Conservation (phyloP, 2,888 invertebrate genomes). For the Amblyjoppa fuscipennis region DNA sequence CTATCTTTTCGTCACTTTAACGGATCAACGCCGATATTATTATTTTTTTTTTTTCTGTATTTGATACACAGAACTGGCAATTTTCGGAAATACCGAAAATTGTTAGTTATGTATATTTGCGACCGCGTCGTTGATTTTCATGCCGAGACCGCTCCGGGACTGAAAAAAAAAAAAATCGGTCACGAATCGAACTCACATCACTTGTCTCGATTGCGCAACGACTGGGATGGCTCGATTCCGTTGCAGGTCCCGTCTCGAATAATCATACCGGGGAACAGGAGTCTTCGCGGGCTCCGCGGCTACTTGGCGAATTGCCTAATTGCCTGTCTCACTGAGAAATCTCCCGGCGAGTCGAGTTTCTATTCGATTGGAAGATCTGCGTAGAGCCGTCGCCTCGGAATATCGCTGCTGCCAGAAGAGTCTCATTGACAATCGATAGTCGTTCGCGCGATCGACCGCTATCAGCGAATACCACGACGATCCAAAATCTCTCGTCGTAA, state of each 20-base stretch:
- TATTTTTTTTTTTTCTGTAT: too few relatives aligned
- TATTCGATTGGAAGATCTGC: conserved; percentile 51
- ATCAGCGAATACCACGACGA: conserved; percentile 63
- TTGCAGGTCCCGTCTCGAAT: conserved; percentile 15
- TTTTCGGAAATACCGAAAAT: too few relatives aligned
- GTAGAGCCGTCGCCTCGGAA: conserved; percentile 12
- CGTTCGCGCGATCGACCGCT: conserved; percentile 59
- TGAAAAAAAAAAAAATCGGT: too few relatives aligned
- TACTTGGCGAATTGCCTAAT: conserved; percentile 65
- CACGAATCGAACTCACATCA: background rate
- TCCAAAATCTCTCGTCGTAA: conserved; percentile 38
- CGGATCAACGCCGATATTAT: too few relatives aligned
- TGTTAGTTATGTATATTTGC: too few relatives aligned
- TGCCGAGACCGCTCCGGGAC: too few relatives aligned
- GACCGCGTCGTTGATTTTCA: too few relatives aligned
- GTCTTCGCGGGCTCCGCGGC: background rate
- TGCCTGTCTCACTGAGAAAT: conserved; percentile 44
- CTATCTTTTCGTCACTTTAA: too few relatives aligned
- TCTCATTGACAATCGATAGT: conserved; percentile 63
- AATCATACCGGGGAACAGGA: conserved; percentile 19
- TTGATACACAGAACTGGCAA: too few relatives aligned
- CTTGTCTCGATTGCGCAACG: background rate
- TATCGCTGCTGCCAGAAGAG: conserved; percentile 54
- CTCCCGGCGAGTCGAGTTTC: conserved; percentile 50
- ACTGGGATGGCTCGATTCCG: conserved; percentile 12